Evolutionary conservation across 2,113 vertebrate species (phyloP), one percentile per base, ranked within the genome.

Genomic region (Rhynchomys soricoides): DNA sequence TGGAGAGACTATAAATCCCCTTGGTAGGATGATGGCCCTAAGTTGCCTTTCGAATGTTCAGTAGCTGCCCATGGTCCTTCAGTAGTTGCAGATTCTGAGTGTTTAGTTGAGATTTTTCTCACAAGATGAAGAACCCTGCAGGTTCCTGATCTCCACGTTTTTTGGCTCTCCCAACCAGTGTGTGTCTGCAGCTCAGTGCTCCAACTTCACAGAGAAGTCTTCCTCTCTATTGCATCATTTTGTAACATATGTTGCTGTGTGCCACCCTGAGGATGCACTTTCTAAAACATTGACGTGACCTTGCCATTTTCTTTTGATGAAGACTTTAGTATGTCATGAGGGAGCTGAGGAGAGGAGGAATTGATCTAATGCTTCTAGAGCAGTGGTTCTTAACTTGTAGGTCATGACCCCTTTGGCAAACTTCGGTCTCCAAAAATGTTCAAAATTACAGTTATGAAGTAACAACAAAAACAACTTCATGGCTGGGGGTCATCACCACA

Each of bases 91-190:
- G 2, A 15, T 1, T 26, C 16, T 10, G 5, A 91, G 50, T 2
- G 7, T 37, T 52, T 5, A 81, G 1, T 19, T 85, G 62, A 64
- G 22, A 26, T n/a, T 19, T 59, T 91, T 55, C 9, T 1, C 22
- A 52, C 7, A 50, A 21, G 50, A 13, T 10, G 5, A 21, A 66
- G 66, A 90, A 12, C 1, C 15, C 21, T 8, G 6, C 4, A 62
- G 81, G 19, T 16, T 17, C 59, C 43, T 8, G 21, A 15, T 21
- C 37, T 86, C 57, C 3, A 2, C 29, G 4, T 7, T 40, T 0
- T 1, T 34, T 79, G 64, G 24, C 24, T 6, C 29, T 37, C 1
- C 0, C 0, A 4, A 13, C 1, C 64, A 24, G 8, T 26, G 57
- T 31, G 1, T 57, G 4, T 52, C 85, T 9, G n/a, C 7, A n/a